Evolutionary conservation across 1,140 invertebrate genomes (phyloP).

Genomic region (Tachypleus tridentatus): DNA sequence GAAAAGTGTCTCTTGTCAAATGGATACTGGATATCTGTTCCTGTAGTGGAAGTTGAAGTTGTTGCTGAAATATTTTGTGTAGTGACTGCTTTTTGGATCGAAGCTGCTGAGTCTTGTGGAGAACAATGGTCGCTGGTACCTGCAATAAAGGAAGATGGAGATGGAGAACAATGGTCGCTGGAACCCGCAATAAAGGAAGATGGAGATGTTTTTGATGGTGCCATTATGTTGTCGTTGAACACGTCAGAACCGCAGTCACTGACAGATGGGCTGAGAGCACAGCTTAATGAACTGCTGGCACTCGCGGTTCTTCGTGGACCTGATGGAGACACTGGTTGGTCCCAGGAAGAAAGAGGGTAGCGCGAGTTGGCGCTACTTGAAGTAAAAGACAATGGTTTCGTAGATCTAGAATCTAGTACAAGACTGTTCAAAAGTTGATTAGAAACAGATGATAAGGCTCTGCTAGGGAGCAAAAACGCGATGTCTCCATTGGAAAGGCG

Average conservation of each 20-base stretch:
- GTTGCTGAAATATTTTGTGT: no score
- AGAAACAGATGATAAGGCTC: conserved; percentile 5
- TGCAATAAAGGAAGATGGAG: no score
- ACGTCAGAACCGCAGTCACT: conserved; percentile 16
- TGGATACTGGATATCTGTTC: no score
- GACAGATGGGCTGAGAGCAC: conserved; percentile 12
- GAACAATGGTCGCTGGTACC: no score
- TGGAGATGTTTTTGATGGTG: no score
- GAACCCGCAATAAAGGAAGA: no score
- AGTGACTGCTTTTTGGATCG: no score
- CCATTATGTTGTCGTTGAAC: conserved; percentile 4
- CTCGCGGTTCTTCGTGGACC: conserved; percentile 10
- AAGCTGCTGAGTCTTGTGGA: no score
- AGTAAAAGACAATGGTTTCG: conserved; percentile 12
- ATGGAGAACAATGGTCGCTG: no score
- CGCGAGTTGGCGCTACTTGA: conserved; percentile 7
- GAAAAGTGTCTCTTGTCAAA: no score
- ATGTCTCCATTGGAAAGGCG: conserved; percentile 49
- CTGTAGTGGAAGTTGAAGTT: no score
- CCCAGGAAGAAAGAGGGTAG: conserved; percentile 9
- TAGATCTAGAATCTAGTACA: conserved; percentile 9
- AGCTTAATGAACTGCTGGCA: conserved; percentile 13
- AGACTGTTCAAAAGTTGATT: conserved; percentile 7
- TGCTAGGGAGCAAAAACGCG: conserved; percentile 46
- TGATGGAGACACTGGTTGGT: conserved; percentile 10